A percentile compares a stretch with the other conserved stretches of the same genome.
phyloP scores from a whole-genome alignment of 2,797 vertebrate species.

The Enteromius anoplus region DNA sequence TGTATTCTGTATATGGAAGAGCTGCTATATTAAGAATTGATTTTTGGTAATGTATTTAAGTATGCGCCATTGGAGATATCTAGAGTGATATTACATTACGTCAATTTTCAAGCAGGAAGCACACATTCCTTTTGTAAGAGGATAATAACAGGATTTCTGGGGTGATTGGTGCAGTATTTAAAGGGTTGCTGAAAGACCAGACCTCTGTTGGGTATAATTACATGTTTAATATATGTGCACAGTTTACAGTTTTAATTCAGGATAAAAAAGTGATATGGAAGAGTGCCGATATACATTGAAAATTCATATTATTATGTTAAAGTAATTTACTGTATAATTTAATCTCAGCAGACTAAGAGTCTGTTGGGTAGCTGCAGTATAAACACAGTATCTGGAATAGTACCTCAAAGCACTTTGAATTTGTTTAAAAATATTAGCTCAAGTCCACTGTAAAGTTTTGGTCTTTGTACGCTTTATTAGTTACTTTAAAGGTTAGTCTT shows the following conservation, averaged over 20 bases:
- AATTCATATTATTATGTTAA: background rate
- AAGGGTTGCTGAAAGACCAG: constrained; percentile 44
- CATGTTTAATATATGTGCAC: background rate
- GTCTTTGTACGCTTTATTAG: background rate
- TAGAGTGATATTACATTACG: constrained; percentile 12
- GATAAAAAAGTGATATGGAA: background rate
- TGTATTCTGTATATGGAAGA: background rate
- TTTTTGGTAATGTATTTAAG: constrained; percentile 5
- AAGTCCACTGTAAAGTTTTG: constrained; percentile 16
- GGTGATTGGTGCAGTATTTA: background rate
- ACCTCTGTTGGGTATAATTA: background rate
- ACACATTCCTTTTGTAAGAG: constrained; percentile 33
- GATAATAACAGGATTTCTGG: constrained; percentile 52
- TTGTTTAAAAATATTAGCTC: constrained; percentile 1
- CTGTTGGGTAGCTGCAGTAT: background rate
- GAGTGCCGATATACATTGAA: background rate
- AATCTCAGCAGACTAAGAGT: background rate
- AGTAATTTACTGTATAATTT: background rate
- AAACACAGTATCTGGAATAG: background rate
- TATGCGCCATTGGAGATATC: constrained; percentile 21
- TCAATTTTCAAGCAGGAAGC: constrained; percentile 36
- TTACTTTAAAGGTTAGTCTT: constrained; percentile 6
- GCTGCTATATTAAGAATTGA: background rate
- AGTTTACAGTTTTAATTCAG: constrained; percentile 31
- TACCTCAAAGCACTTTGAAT: background rate